Evolutionary conservation across 1,140 invertebrate genomes (phyloP), one percentile per base, ranked within the genome.

Genomic region (Conus ventricosus): DNA sequence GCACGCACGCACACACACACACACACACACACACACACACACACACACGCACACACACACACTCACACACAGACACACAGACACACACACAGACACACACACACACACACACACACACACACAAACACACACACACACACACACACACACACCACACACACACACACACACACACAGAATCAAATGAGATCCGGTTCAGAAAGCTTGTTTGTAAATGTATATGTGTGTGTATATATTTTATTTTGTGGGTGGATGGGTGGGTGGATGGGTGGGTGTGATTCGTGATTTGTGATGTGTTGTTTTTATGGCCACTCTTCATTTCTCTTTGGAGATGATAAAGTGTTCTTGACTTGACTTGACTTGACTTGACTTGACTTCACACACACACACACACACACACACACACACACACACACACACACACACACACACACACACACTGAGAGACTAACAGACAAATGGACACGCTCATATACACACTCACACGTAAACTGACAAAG

Each of bases 391-490:
- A 84, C 82, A 84, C 23, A 88, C 57, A 88, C 51, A 55, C 60
- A 85, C 85, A 85, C 57, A 86, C 51, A 85, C 57, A 88, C 57
- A 88, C 57, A 88, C 71, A 88, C 57, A 88, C 84, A 88, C 75
- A 88, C 85, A 86, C 54, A 88, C 85, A 88, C 57, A 63, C 85
- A 88, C 51, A 88, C 51, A 88, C 71, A 88, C 75, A 88, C 83
- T 63, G 51, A 88, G 60, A 84, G 27, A 85, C 53, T 23, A 13
- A 67, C 54, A 85, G 0, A 60, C 15, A 60, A 8, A 60, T 15
- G 15, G 8, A 11, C 57, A 60, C 57, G 15, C 57, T 11, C 57
- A 60, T 15, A 60, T 60, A 60, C 57, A 60, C 17, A 51, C 60
- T 10, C 39, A 25, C 54, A 84, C 51, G 15, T 54, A 53, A 10